phyloP scores from a whole-genome alignment of 2,797 vertebrate genomes.

The Rhincodon typus region DNA sequence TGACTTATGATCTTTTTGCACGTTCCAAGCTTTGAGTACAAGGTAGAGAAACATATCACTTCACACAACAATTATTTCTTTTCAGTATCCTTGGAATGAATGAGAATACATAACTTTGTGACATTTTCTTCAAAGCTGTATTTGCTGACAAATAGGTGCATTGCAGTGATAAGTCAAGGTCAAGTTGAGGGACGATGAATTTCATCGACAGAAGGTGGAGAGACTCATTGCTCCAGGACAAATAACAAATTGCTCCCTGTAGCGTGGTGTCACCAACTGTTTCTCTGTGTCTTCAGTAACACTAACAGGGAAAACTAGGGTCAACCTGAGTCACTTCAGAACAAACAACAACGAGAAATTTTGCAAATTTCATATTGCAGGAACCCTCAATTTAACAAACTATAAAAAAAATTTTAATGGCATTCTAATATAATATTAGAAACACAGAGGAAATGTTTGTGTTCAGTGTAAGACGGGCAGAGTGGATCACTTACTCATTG shows the following conservation, averaged over 20 bases:
- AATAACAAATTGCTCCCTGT: neutral
- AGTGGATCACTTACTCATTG: neutral
- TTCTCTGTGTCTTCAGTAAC: neutral
- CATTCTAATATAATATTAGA: neutral
- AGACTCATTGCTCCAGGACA: neutral
- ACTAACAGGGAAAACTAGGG: neutral
- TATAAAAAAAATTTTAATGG: neutral
- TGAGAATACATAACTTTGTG: neutral
- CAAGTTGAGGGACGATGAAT: neutral
- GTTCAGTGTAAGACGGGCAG: neutral
- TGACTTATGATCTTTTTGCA: neutral
- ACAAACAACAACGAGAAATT: neutral
- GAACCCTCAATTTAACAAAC: neutral
- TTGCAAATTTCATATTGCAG: neutral
- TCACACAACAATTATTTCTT: neutral
- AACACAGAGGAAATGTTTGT: neutral
- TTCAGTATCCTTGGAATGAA: neutral
- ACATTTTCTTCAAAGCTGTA: neutral
- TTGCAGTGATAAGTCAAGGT: neutral
- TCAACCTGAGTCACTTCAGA: neutral
- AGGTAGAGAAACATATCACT: neutral
- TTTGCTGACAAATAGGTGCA: neutral
- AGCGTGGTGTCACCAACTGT: neutral
- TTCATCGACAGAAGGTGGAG: neutral
- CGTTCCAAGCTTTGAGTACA: neutral